Evolutionary conservation across 2,797 vertebrate genomes (phyloP).

Genomic region (Myotis vivesi): DNA sequence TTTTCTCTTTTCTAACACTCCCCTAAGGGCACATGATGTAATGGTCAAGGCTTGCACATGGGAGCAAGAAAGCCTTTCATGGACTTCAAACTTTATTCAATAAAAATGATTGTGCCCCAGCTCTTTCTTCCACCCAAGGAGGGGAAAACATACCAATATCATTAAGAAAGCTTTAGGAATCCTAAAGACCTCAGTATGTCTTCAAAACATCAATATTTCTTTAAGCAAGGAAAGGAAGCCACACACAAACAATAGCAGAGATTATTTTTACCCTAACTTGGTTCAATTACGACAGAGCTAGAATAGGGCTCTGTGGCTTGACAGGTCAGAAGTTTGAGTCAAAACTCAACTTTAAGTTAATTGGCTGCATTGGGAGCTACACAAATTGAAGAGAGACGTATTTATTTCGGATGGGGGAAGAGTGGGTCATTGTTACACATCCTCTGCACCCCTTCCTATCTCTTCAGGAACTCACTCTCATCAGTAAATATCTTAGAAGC

Average conservation of each 20-base stretch:
- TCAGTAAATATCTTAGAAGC: conserved; percentile 7
- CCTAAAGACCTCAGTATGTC: conserved; percentile 64
- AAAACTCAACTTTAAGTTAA: conserved; percentile 86
- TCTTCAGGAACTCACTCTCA: conserved; percentile 75
- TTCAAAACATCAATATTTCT: conserved; percentile 54
- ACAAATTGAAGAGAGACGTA: conserved; percentile 80
- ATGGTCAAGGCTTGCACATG: conserved; percentile 81
- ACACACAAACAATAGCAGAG: conserved; percentile 41
- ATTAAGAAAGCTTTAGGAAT: conserved; percentile 76
- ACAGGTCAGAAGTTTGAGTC: conserved; percentile 84
- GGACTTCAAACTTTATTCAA: conserved; percentile 83
- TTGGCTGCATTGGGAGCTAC: conserved; percentile 78
- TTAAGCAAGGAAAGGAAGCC: conserved; percentile 53
- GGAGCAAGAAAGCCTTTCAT: conserved; percentile 82
- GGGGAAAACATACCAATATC: conserved; percentile 80
- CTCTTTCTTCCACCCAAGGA: conserved; percentile 67
- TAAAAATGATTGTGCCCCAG: conserved; percentile 82
- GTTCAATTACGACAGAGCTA: conserved; percentile 81
- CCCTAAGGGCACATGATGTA: conserved; percentile 85
- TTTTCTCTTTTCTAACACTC: conserved; percentile 83
- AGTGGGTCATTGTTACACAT: conserved; percentile 68
- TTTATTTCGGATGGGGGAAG: conserved; percentile 75
- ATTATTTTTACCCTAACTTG: conserved; percentile 71
- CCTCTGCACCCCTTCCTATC: conserved; percentile 68
- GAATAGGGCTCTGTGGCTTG: conserved; percentile 75